A percentile compares a stretch with the other conserved stretches of the same genome.
Conservation (phyloP, 2,888 invertebrate species). For the Anoplius nigerrimus region DNA sequence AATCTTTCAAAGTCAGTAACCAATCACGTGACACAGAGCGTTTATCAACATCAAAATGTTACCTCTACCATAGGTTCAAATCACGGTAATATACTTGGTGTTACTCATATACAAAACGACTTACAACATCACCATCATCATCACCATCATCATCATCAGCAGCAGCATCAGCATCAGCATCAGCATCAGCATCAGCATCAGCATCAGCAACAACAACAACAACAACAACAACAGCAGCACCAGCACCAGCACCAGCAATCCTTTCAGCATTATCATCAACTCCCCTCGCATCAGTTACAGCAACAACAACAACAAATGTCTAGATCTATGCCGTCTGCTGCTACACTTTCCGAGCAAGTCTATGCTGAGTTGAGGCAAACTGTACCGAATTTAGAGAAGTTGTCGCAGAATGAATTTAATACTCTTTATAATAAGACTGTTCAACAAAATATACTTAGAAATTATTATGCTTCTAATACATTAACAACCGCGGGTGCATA, state of each 20-base stretch:
- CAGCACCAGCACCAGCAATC: slow-evolving; percentile 46
- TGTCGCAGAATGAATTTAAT: slow-evolving; percentile 73
- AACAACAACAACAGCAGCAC: slow-evolving; percentile 62
- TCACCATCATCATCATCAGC: too few relatives aligned
- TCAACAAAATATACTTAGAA: slow-evolving; percentile 70
- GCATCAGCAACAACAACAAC: slow-evolving; percentile 55
- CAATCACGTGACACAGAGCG: slow-evolving; percentile 33
- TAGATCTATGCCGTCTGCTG: slow-evolving; percentile 56
- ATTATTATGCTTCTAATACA: slow-evolving; percentile 62
- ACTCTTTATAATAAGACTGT: slow-evolving; percentile 73
- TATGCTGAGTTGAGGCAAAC: slow-evolving; percentile 71
- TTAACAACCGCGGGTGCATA: slow-evolving; percentile 28
- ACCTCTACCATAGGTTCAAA: background rate
- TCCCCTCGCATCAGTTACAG: slow-evolving; percentile 36
- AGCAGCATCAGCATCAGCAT: slow-evolving; percentile 34
- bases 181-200: slow-evolving; percentile 4
- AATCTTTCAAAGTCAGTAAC: slow-evolving; percentile 51
- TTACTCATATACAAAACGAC: slow-evolving; percentile 17
- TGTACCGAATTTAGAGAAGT: slow-evolving; percentile 70
- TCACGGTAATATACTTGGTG: slow-evolving; percentile 5
- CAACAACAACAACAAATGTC: slow-evolving; percentile 30
- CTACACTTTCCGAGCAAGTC: slow-evolving; percentile 67
- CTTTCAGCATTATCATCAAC: slow-evolving; percentile 63
- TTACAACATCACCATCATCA: slow-evolving; percentile 19
- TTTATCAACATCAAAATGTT: too few relatives aligned